Base-by-base conservation (phyloP, 2,888 invertebrate species). In the Isoperla grammatica region DNA sequence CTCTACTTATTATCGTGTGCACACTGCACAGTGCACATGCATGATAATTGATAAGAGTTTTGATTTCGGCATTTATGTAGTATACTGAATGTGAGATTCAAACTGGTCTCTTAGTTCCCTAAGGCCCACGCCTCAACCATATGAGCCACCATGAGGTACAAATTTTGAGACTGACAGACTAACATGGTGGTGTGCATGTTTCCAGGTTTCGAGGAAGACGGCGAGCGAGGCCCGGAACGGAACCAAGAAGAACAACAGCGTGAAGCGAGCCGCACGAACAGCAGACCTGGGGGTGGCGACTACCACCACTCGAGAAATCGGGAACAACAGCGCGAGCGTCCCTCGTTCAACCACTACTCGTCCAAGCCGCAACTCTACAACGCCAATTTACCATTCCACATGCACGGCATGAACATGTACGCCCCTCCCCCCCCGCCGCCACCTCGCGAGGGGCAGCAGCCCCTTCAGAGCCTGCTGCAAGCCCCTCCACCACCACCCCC, bases 361-460 rank as follows among this genome's bases (percentile, higher is more conserved):
- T 66, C 66, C 35, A 68, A 68, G 60, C 68, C 68, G n/a, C 68
- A 68, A 59, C 55, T 68, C 50, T 68, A 68, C 59, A 66, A 65
- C 40, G 63, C 64, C 19, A 62, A 55, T 46, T 55, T 66, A 13
- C 67, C 65, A 11, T 66, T 63, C 57, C 66, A 65, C 57, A 63
- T 65, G 64, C 66, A 66, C 45, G 62, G 62, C 19, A 59, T 66
- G 19, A 62, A 61, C 43, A 60, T 64, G 61, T 64, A 63, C 58
- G 65, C 66, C 4, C 65, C 62, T 11, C 63, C 67, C 1, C 67
- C 68, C 12, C 67, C 67, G 17, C 66, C 63, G n/a, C 61, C 63
- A 1, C 61, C 63, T 2, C 60, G 58, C 12, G 43, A 19, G 2
- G 53, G 46, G 1, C 60, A 59, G 9, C 59, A 56, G 12, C 54